Evolutionary conservation across 2,888 invertebrate species (phyloP), one percentile per base, ranked within the genome.

Genomic region (Lampropteryx suffumata): DNA sequence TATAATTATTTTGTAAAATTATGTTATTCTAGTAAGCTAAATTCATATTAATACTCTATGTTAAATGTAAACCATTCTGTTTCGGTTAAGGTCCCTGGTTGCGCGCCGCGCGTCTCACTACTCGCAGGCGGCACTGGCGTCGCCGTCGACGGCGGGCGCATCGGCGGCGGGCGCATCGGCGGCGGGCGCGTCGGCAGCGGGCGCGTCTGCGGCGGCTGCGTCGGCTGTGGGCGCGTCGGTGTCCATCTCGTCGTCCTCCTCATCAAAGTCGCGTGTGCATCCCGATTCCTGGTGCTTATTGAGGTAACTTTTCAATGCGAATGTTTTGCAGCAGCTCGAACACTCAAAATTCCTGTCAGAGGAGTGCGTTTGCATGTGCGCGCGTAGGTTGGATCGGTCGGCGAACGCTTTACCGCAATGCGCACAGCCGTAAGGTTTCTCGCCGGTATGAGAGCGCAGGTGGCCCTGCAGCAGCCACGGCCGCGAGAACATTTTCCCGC

Each of bases 301-400:
- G 63, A 98, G 94, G 91, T 98, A 98, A 71, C 98, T 97, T 88
- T 98, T 98, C 62, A 98, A 93, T 29, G 98, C 98, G 86, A 98
- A 98, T 12, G 96, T 94, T 87, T 98, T 98, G 84, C 96, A 94
- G 84, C 98, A 98, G 61, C 96, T 93, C 67, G 94, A 92, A 82
- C 98, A 98, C 75, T 95, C 94, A 87, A 94, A 98, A 80, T 97
- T 97, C 88, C 98, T 98, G 80, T 96, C 97, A 39, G 95, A 92
- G 34, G 98, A 98, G 82, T 98, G 98, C 21, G 98, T 98, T 84
- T 98, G 98, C 98, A 98, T 98, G 91, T 98, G 98, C 3, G 98
- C 98, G 39, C 98, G 92, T 52, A 98, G 90, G 83, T 98, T 98
- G 50, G 97, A 97, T 48, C 98, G 93, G 89, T 98, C 98, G 14